These are phyloP conservation scores for Oophaga pumilio DNA, from an alignment of 2,113 vertebrate genomes.

Conservation along the genomic window DNA sequence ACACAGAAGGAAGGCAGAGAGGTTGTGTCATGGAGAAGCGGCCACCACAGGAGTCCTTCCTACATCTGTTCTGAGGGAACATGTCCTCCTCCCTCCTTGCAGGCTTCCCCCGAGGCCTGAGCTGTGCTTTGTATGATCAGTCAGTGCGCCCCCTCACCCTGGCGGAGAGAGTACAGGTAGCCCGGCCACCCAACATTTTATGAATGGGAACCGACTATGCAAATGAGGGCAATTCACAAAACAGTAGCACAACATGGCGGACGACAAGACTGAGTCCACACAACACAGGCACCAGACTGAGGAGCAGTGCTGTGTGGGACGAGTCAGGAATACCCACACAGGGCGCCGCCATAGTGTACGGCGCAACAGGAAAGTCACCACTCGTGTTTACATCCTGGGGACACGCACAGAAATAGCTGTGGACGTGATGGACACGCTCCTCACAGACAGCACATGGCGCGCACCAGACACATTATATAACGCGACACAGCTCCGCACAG, in stretches of 20 bases:
- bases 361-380: background rate
- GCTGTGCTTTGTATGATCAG: background rate
- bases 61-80: background rate
- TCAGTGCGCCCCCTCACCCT: constrained; percentile 26
- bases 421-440: background rate
- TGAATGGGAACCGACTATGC: constrained; percentile 57
- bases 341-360: background rate
- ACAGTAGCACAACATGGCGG: constrained; percentile 57
- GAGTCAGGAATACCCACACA: background rate
- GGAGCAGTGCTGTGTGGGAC: background rate
- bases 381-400: no score
- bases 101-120: background rate
- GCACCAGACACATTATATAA: background rate
- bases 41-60: background rate
- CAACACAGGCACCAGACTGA: background rate
- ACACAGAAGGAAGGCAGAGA: background rate
- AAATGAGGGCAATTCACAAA: constrained; percentile 57
- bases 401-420: no score
- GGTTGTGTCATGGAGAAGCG: constrained; percentile 1
- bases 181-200: constrained; percentile 46
- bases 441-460: background rate
- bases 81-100: background rate
- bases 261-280: background rate
- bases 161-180: constrained; percentile 37
- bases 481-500: background rate